Percentiles rank a stretch among this genome's conserved stretches.
These are phyloP conservation scores for Epinephelus malabaricus DNA, from an alignment of 2,797 vertebrate genomes.

Conservation along the genomic window DNA sequence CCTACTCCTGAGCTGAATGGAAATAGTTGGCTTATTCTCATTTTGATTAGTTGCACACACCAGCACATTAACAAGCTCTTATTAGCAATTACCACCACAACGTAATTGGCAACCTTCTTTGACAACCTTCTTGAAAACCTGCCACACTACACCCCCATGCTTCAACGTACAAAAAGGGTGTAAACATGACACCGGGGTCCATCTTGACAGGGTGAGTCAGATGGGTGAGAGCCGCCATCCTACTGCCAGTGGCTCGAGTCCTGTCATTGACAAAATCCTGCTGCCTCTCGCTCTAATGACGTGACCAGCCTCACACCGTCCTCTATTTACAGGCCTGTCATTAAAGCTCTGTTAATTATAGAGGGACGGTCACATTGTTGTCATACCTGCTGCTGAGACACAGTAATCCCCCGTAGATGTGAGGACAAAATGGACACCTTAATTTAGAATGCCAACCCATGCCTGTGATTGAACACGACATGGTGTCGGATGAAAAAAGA, in stretches of 20 bases:
- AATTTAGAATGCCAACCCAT: slow-evolving; percentile 44
- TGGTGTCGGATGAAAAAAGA: slow-evolving; percentile 9
- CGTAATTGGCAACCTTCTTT: neutral
- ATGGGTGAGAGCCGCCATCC: neutral
- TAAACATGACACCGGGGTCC: neutral
- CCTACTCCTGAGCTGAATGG: neutral
- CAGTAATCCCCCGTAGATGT: slow-evolving; percentile 14
- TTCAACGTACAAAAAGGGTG: neutral
- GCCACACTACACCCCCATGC: neutral
- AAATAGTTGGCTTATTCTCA: neutral
- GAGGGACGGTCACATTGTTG: slow-evolving; percentile 34
- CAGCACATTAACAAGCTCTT: neutral
- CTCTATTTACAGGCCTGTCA: slow-evolving; percentile 47
- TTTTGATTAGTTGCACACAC: neutral
- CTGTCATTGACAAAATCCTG: slow-evolving; percentile 17
- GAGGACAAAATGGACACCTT: slow-evolving; percentile 42
- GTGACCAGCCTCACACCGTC: slow-evolving; percentile 6
- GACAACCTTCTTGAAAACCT: slow-evolving; percentile 2
- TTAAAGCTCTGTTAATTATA: slow-evolving; percentile 56
- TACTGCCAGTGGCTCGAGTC: neutral
- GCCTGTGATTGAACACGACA: slow-evolving; percentile 49
- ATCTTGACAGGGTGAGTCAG: slow-evolving; percentile 7
- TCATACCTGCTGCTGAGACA: slow-evolving; percentile 49
- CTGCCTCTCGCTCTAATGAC: slow-evolving; percentile 3
- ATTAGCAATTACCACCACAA: neutral